These are phyloP conservation scores for Eueremaeus valkanovi DNA, from an alignment of 2,888 invertebrate genomes.

Conservation along the genomic window DNA sequence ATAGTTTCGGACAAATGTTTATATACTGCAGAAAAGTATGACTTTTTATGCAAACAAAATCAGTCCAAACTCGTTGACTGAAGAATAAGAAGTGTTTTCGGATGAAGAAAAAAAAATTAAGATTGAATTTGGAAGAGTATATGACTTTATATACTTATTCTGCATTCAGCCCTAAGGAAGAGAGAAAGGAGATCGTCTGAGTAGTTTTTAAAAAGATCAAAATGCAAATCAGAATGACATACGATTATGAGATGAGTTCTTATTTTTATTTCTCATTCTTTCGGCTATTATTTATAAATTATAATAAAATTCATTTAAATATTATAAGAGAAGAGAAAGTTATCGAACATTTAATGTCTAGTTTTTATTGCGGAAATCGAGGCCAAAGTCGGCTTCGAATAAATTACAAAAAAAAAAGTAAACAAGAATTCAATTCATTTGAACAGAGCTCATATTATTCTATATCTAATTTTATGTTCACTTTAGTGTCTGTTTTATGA, in stretches of 20 bases:
- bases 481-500: too few species aligned
- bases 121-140: not conserved
- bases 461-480: too few species aligned
- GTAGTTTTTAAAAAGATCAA: not conserved
- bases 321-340: too few species aligned
- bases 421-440: too few species aligned
- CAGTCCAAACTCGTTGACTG: not conserved
- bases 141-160: not conserved
- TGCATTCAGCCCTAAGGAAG: not conserved
- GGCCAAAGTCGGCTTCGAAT: slow-evolving; percentile 21
- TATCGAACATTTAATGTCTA: too few species aligned
- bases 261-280: not conserved
- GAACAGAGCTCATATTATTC: too few species aligned
- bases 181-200: not conserved
- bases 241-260: slow-evolving; percentile 4
- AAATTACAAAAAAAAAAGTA: too few species aligned
- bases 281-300: not conserved
- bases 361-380: not conserved
- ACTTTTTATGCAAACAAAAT: not conserved
- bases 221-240: not conserved
- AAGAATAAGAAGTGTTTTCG: not conserved
- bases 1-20: not conserved
- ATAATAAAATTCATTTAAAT: not conserved
- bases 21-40: not conserved
- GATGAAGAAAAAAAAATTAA: not conserved